These are phyloP conservation scores for Myotis myotis DNA, from an alignment of 2,797 vertebrate species.

Conservation along the genomic window DNA sequence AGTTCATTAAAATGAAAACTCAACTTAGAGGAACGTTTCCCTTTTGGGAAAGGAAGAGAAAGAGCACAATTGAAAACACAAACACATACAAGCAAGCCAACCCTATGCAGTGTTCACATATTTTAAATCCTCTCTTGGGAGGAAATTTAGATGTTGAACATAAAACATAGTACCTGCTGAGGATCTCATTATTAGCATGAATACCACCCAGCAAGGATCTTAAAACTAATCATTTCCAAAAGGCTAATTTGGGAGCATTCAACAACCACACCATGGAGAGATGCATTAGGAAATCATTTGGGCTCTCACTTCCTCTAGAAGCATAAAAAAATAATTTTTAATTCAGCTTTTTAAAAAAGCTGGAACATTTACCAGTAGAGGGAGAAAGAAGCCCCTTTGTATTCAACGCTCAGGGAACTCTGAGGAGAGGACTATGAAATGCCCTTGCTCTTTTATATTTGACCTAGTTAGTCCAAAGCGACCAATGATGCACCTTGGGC, in stretches of 20 bases:
- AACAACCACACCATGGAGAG: constrained; percentile 22
- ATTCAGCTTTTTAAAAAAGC: not conserved
- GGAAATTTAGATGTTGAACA: not conserved
- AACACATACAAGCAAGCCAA: not conserved
- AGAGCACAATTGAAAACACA: not conserved
- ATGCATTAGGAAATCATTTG: not conserved
- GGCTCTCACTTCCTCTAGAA: constrained; percentile 24
- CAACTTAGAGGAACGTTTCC: constrained; percentile 11
- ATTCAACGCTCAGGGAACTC: not conserved
- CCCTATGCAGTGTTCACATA: not conserved
- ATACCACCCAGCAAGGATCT: constrained; percentile 2
- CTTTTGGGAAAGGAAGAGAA: not conserved
- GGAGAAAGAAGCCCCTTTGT: not conserved
- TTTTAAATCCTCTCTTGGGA: not conserved
- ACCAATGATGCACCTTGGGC: not conserved
- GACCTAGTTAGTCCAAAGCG: not conserved
- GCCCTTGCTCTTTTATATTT: not conserved
- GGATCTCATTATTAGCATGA: not conserved
- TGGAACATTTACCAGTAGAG: not conserved
- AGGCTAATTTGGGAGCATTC: constrained; percentile 4
- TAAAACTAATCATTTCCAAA: constrained; percentile 23
- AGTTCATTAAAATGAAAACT: constrained; percentile 53
- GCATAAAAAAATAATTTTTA: constrained; percentile 39
- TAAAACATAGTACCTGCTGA: not conserved
- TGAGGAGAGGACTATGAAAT: not conserved